A percentile compares a stretch with the other conserved stretches of the same genome.
Conservation (phyloP, 2,888 invertebrate species). For the Urechis unicinctus region DNA sequence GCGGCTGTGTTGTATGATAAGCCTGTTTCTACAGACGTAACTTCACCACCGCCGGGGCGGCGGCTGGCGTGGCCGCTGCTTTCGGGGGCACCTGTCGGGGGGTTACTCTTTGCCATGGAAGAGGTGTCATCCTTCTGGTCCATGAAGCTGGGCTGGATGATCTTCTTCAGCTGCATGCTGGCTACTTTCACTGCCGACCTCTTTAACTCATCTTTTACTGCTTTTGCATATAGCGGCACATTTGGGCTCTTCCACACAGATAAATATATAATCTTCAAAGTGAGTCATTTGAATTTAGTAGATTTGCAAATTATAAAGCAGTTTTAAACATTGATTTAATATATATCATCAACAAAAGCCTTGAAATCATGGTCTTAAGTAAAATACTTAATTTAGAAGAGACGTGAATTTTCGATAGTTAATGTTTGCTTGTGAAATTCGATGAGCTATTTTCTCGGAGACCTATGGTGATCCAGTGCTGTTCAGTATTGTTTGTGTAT, state of each 20-base stretch:
- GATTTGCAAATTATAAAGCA: too few species aligned
- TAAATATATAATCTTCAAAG: constrained; percentile 47
- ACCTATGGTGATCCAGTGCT: too few species aligned
- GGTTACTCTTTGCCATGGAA: constrained; percentile 52
- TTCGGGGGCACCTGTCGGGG: constrained; percentile 53
- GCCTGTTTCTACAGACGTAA: constrained; percentile 34
- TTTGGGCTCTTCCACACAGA: constrained; percentile 48
- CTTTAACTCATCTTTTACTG: constrained; percentile 45
- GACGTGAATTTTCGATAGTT: too few species aligned
- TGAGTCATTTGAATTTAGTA: too few species aligned
- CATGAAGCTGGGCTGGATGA: constrained; percentile 51
- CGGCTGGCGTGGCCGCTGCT: constrained; percentile 52
- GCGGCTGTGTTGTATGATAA: too few species aligned
- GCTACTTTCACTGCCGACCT: constrained; percentile 48
- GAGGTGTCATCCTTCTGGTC: constrained; percentile 53
- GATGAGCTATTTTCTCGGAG: too few species aligned
- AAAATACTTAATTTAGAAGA: too few species aligned
- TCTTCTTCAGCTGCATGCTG: constrained; percentile 53
- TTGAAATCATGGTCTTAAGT: too few species aligned
- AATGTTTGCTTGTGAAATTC: too few species aligned
- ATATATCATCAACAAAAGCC: too few species aligned
- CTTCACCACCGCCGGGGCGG: constrained; percentile 50
- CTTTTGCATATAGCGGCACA: constrained; percentile 37
- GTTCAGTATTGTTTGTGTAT: too few species aligned
- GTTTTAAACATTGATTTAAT: too few species aligned